Percentiles rank a stretch among this genome's conserved stretches.
These are phyloP conservation scores for Otis tarda DNA, from an alignment of 2,113 vertebrate genomes.

Conservation along the genomic window DNA sequence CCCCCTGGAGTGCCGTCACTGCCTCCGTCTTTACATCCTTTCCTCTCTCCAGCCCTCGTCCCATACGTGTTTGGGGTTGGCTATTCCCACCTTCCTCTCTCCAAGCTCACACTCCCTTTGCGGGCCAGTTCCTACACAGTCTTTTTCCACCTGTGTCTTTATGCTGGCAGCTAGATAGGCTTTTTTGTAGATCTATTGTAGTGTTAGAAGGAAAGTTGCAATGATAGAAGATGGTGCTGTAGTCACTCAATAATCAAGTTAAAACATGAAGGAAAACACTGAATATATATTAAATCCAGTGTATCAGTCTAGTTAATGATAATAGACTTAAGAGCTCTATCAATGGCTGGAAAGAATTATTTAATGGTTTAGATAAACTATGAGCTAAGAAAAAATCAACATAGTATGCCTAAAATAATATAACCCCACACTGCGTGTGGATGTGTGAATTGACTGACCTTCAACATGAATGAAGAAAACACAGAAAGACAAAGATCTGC, in stretches of 20 bases:
- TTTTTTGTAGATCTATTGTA: not conserved
- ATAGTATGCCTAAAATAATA: not conserved
- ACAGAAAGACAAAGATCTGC: not conserved
- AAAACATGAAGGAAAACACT: not conserved
- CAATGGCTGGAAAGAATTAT: not conserved
- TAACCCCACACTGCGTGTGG: not conserved
- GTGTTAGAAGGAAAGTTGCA: not conserved
- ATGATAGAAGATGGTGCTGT: not conserved
- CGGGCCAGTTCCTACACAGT: not conserved
- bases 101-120: not conserved
- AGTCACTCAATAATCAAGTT: not conserved
- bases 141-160: not conserved
- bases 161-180: not conserved
- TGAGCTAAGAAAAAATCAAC: not conserved
- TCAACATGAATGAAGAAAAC: not conserved
- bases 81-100: not conserved
- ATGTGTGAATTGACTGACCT: not conserved
- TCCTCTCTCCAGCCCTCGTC: not conserved
- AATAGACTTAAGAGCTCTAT: not conserved
- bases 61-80: not conserved
- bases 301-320: not conserved
- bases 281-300: not conserved
- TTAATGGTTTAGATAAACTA: not conserved
- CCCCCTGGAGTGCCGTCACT: rapidly evolving
- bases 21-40: not conserved